Evolutionary conservation across 2,888 invertebrate genomes (phyloP).

Genomic region (Blastobasis lacticolella): DNA sequence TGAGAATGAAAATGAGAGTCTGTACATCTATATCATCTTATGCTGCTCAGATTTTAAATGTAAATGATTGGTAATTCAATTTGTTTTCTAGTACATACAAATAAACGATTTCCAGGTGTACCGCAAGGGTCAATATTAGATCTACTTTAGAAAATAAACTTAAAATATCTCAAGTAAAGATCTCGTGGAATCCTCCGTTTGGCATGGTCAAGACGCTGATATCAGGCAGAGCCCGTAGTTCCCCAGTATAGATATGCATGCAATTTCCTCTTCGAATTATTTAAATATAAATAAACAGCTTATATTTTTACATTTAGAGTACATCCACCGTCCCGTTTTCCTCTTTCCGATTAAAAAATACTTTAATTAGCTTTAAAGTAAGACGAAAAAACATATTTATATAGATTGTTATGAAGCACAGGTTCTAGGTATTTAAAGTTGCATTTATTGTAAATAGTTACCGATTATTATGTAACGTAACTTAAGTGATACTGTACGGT

Average conservation of each 20-base stretch:
- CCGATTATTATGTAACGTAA: conserved; percentile 46
- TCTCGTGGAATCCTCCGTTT: too few relatives aligned
- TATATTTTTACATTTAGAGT: conserved; percentile 57
- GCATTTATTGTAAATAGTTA: conserved; percentile 73
- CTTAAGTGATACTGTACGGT: conserved; percentile 62
- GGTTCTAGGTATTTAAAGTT: conserved; percentile 68
- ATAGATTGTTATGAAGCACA: conserved; percentile 73
- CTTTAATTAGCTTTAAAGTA: conserved; percentile 66
- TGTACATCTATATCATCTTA: too few relatives aligned
- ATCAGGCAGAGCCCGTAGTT: neutral
- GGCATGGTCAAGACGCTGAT: too few relatives aligned
- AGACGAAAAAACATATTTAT: conserved; percentile 63
- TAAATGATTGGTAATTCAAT: too few relatives aligned
- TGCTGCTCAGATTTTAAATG: too few relatives aligned
- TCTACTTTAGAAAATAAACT: conserved; percentile 15
- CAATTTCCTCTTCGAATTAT: conserved; percentile 31
- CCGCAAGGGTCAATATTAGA: conserved; percentile 26
- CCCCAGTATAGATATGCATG: conserved; percentile 24
- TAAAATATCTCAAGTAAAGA: too few relatives aligned
- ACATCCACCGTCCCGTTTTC: conserved; percentile 72
- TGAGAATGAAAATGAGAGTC: too few relatives aligned
- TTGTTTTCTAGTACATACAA: too few relatives aligned
- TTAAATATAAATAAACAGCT: conserved; percentile 36
- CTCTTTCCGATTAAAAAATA: conserved; percentile 58
- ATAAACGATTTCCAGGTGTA: conserved; percentile 12